phyloP scores from a whole-genome alignment of 2,797 vertebrate genomes.

The Anableps anableps region DNA sequence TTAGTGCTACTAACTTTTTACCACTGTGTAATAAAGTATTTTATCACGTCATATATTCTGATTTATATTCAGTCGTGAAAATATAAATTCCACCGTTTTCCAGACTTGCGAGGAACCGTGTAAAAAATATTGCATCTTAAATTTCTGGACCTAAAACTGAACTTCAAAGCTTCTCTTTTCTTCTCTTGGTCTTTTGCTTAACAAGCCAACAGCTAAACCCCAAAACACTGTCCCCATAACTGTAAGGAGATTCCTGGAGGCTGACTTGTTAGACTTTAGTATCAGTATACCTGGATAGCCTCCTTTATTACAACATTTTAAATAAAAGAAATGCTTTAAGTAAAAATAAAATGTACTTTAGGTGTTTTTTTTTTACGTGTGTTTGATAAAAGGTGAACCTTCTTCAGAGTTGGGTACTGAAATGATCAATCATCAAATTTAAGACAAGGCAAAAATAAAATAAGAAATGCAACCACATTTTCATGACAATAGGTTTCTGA shows the following conservation, averaged over 20 bases:
- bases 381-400: constrained; percentile 18
- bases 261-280: background rate
- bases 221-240: background rate
- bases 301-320: constrained; percentile 46
- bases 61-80: too few relatives aligned
- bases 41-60: too few relatives aligned
- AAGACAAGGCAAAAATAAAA: background rate
- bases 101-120: too few relatives aligned
- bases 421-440: background rate
- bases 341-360: background rate
- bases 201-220: background rate
- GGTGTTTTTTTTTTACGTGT: background rate
- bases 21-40: too few relatives aligned
- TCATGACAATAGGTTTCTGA: background rate
- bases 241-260: background rate
- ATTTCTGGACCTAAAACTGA: background rate
- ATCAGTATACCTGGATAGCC: constrained; percentile 14
- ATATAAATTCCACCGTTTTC: too few relatives aligned
- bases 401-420: constrained; percentile 1
- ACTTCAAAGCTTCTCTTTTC: background rate
- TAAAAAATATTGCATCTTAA: too few relatives aligned
- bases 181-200: background rate
- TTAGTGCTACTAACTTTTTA: too few relatives aligned
- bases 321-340: constrained; percentile 25
- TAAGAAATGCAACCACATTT: background rate